Evolutionary conservation across 2,797 vertebrate genomes (phyloP).

Genomic region (Lacerta agilis): DNA sequence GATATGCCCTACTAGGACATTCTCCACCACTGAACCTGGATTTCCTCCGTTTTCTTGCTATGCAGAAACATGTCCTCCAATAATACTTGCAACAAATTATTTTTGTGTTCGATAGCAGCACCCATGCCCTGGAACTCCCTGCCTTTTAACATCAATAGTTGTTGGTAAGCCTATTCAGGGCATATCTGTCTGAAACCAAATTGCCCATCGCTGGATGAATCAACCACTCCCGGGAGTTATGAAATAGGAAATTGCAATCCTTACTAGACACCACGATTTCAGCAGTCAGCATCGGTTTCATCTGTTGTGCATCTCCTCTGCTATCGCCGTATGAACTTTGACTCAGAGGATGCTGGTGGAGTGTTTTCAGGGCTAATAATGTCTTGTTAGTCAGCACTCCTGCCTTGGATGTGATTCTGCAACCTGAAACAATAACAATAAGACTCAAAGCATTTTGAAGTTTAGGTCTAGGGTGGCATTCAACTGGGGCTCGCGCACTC

Average conservation of each 20-base stretch:
- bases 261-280: slow-evolving; percentile 92
- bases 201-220: background rate
- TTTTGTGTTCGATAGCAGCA: too few species aligned
- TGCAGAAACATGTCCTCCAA: slow-evolving; percentile 13
- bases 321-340: slow-evolving; percentile 31
- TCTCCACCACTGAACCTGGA: background rate
- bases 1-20: background rate
- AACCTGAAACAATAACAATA: slow-evolving; percentile 64
- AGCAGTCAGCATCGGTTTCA: slow-evolving; percentile 68
- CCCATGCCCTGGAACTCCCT: too few species aligned
- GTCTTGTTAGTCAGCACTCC: slow-evolving; percentile 45
- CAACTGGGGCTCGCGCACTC: too few species aligned
- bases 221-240: background rate
- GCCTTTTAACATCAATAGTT: background rate
- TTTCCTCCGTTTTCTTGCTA: slow-evolving; percentile 14
- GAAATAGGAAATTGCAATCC: slow-evolving; percentile 20
- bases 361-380: slow-evolving; percentile 53
- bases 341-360: slow-evolving; percentile 16
- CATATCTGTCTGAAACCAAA: background rate
- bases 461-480: background rate
- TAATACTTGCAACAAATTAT: too few species aligned
- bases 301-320: slow-evolving; percentile 33
- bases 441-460: slow-evolving; percentile 4
- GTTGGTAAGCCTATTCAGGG: background rate
- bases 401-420: slow-evolving; percentile 35